Conservation (phyloP, 2,113 vertebrate genomes). For the Anoura caudifer region DNA sequence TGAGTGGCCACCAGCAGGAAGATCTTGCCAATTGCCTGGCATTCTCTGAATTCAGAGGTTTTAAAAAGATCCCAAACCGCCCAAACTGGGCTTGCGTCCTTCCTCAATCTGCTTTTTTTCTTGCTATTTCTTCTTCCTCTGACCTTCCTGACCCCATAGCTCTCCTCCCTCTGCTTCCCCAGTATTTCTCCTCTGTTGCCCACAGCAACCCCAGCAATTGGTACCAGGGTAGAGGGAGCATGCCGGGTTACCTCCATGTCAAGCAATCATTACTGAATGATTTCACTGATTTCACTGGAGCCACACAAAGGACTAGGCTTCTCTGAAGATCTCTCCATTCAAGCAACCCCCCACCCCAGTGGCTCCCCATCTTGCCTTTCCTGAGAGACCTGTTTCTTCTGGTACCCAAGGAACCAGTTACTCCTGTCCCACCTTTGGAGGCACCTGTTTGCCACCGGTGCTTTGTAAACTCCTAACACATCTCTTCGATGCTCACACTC, state of each 20-base stretch:
- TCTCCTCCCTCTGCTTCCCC: not conserved
- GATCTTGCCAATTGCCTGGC: not conserved
- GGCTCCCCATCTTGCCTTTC: not conserved
- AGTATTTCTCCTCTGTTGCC: constrained; percentile 49
- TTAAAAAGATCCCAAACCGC: constrained; percentile 33
- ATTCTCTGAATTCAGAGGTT: constrained; percentile 28
- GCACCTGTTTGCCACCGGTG: constrained; percentile 41
- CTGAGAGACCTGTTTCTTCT: not conserved
- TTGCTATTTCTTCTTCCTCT: constrained; percentile 24
- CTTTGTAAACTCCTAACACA: not conserved
- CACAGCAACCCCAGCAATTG: constrained; percentile 56
- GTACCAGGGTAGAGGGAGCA: not conserved
- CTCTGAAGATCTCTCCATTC: not conserved
- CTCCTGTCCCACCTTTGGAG: not conserved
- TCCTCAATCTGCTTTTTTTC: not conserved
- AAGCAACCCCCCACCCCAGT: not conserved
- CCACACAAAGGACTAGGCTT: constrained; percentile 42
- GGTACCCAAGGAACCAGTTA: not conserved
- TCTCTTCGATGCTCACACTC: not conserved
- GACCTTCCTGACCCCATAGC: not conserved
- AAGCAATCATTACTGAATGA: not conserved
- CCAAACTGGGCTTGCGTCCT: not conserved
- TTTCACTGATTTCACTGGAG: not conserved
- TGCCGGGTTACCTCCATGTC: constrained; percentile 44
- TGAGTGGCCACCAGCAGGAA: not conserved